Conservation (phyloP, 2,797 vertebrate species). For the Pitangus sulphuratus region DNA sequence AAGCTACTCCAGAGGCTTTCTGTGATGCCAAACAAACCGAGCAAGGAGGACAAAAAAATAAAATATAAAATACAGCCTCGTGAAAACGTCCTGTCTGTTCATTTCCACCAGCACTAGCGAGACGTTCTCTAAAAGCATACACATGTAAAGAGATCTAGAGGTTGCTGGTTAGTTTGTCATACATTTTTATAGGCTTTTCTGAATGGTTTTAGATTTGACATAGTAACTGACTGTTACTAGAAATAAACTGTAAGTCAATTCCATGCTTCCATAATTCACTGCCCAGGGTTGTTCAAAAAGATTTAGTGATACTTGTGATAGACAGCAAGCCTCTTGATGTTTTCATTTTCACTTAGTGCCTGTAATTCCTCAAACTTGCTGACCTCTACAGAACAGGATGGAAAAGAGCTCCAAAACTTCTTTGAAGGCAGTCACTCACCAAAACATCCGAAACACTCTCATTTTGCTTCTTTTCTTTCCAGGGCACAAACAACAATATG, state of each 20-base stretch:
- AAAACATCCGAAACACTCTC: not conserved
- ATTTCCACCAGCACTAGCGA: constrained; percentile 53
- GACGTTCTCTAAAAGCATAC: constrained; percentile 70
- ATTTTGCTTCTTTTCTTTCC: not conserved
- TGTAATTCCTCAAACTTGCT: constrained; percentile 74
- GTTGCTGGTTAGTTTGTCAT: constrained; percentile 79
- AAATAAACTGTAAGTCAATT: constrained; percentile 86
- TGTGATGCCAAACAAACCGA: not conserved
- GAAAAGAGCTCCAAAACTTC: constrained; percentile 62
- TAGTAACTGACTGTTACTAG: constrained; percentile 83
- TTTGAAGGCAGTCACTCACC: constrained; percentile 37
- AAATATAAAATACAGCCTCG: not conserved
- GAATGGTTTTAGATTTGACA: constrained; percentile 83
- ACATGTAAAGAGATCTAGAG: constrained; percentile 77
- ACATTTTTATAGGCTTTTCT: constrained; percentile 82
- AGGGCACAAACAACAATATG: not conserved
- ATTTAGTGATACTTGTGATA: constrained; percentile 80
- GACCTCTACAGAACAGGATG: constrained; percentile 68
- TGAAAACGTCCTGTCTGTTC: constrained; percentile 19
- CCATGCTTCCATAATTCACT: constrained; percentile 82
- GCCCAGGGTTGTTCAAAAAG: constrained; percentile 80
- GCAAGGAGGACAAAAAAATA: not conserved
- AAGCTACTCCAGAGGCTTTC: constrained; percentile 32
- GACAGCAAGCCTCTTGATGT: constrained; percentile 76
- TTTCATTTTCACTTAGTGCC: constrained; percentile 74